These are phyloP conservation scores for Bombus sylvicola DNA, from an alignment of 1,140 invertebrate species.

Conservation along the genomic window DNA sequence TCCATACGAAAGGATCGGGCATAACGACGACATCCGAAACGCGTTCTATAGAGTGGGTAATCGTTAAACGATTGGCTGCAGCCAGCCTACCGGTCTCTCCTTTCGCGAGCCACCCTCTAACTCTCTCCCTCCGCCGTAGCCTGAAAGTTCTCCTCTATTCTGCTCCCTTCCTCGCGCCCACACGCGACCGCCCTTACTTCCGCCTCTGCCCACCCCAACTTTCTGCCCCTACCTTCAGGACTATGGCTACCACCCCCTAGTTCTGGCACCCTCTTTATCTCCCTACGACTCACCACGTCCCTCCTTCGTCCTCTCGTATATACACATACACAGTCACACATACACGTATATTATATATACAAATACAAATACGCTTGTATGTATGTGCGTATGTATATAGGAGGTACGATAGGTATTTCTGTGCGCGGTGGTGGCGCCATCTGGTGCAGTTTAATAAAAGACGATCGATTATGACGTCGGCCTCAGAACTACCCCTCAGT, in stretches of 20 bases:
- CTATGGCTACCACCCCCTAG: conserved; percentile 25
- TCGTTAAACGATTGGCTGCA: conserved; percentile 82
- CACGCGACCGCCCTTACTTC: conserved; percentile 67
- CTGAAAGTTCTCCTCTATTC: conserved; percentile 66
- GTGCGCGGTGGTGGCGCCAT: conserved; percentile 74
- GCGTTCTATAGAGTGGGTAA: conserved; percentile 80
- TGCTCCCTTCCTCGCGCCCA: conserved; percentile 63
- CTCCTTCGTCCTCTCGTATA: conserved; percentile 13
- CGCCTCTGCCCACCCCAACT: conserved; percentile 48
- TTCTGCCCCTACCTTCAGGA: conserved; percentile 48
- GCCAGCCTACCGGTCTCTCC: conserved; percentile 55
- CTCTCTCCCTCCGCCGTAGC: conserved; percentile 30
- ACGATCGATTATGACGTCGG: conserved; percentile 84
- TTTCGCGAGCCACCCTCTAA: conserved; percentile 51
- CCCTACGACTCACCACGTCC: conserved; percentile 34
- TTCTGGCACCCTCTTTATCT: conserved; percentile 58
- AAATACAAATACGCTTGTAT: not conserved
- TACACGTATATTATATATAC: not conserved
- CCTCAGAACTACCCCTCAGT: conserved; percentile 76
- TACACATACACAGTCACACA: not conserved
- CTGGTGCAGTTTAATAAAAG: conserved; percentile 83
- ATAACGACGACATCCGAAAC: conserved; percentile 78
- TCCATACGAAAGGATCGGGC: conserved; percentile 56
- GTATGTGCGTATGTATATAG: not conserved
- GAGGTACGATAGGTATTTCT: conserved; percentile 32